Evolutionary conservation across 2,888 invertebrate species (phyloP), one percentile per base, ranked within the genome.

Genomic region (Drosophila eohydei): DNA sequence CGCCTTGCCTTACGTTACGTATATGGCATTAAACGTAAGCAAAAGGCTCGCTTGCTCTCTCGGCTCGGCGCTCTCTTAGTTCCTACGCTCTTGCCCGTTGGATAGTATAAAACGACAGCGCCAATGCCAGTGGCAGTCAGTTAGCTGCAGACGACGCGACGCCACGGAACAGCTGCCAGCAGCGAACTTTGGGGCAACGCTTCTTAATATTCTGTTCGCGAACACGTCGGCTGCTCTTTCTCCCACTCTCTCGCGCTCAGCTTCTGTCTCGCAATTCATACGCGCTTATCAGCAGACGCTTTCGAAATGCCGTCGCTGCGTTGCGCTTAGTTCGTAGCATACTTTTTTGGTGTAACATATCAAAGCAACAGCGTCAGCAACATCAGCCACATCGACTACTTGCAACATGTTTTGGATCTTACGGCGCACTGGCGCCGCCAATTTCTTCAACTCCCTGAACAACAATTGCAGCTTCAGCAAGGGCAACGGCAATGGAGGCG

Each of bases 371-470:
- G 21, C n/a, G 41, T 7, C 21, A 58, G 26, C 55, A 56, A 28
- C n/a, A 44, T 12, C 16, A 46, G 40, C 32, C 59, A 28, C 36
- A 48, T 4, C 28, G 50, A 9, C 55, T 58, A 14, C 58, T 65
- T 50, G 63, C 32, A 44, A 21, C 63, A 87, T 87, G 86, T 87
- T 91, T 90, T 90, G 90, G 90, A 90, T 90, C 71, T 77, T 90
- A 64, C 77, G 91, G 41, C 90, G 90, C 66, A 90, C 90, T 3
- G 90, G 90, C 51, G 90, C 90, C 43, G 90, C 82, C 68, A 90
- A 91, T 71, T 90, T 90, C 62, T 90, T 90, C 59, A 90, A 89
- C 70, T 91, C 91, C 34, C 71, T 90, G 21, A 90, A 91, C 80
- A 90, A 90, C 67, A 90, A 90, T 76, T 90, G 90, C 80, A 89